Percentiles rank a stretch among this genome's conserved stretches.
Conservation (phyloP, 2,113 vertebrate genomes). For the Sturnus vulgaris region DNA sequence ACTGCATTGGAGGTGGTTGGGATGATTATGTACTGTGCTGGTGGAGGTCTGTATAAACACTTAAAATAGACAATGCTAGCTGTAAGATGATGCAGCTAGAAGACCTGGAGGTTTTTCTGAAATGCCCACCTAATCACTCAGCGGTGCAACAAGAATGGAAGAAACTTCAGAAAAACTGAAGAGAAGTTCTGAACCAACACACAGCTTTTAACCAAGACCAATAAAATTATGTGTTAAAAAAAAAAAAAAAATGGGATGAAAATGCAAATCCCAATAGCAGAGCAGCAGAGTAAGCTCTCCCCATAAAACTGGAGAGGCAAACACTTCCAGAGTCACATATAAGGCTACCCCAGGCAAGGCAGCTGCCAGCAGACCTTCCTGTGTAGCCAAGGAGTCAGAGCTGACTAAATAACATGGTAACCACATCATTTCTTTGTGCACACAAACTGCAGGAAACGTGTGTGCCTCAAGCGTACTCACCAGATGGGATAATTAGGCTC, state of each 20-base stretch:
- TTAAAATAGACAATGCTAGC: not conserved
- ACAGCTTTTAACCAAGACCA: not conserved
- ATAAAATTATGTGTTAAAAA: not conserved
- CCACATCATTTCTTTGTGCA: not conserved
- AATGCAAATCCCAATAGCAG: rapidly evolving
- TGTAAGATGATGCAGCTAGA: not conserved
- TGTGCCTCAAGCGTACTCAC: not conserved
- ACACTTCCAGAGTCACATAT: not conserved
- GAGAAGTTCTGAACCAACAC: not conserved
- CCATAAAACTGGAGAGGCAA: not conserved
- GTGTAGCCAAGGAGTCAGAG: not conserved
- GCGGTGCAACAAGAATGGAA: not conserved
- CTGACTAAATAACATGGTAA: not conserved
- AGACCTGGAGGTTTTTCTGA: not conserved
- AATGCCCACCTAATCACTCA: not conserved
- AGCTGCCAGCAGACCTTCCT: not conserved
- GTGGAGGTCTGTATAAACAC: not conserved
- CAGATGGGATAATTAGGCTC: slow-evolving; percentile 49
- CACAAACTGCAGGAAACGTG: not conserved
- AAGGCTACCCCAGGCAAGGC: not conserved
- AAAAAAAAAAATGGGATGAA: not conserved
- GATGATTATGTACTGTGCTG: not conserved
- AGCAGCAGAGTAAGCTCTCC: not conserved
- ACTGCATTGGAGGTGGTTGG: not conserved
- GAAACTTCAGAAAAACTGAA: not conserved